Conservation (phyloP, 2,113 vertebrate species). For the Microcebus griseorufus region DNA sequence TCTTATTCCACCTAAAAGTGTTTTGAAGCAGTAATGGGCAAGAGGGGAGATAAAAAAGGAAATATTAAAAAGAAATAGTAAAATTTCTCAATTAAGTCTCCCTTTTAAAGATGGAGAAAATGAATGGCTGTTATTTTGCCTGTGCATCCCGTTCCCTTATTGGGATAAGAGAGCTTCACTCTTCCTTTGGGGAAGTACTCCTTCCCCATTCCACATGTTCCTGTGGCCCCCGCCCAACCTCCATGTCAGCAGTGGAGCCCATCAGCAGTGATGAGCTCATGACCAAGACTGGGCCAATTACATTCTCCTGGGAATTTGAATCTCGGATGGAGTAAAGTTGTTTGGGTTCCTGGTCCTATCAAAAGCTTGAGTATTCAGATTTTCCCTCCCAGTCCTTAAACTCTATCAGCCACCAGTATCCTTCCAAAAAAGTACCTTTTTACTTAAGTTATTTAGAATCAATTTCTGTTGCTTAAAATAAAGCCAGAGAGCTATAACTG, state of each 20-base stretch:
- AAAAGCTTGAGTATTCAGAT: background rate
- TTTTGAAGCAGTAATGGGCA: background rate
- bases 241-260: background rate
- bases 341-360: background rate
- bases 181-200: background rate
- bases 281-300: background rate
- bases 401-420: background rate
- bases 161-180: background rate
- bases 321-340: background rate
- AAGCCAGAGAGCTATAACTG: background rate
- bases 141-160: background rate
- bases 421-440: background rate
- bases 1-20: background rate
- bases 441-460: background rate
- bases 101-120: background rate
- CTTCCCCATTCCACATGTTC: background rate
- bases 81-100: background rate
- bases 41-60: background rate
- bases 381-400: background rate
- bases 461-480: background rate
- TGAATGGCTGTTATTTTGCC: background rate
- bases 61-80: background rate
- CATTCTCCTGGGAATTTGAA: background rate
- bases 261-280: background rate
- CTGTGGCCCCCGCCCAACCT: background rate